phyloP scores from a whole-genome alignment of 2,113 vertebrate species.

The Oncorhynchus gorbuscha region DNA sequence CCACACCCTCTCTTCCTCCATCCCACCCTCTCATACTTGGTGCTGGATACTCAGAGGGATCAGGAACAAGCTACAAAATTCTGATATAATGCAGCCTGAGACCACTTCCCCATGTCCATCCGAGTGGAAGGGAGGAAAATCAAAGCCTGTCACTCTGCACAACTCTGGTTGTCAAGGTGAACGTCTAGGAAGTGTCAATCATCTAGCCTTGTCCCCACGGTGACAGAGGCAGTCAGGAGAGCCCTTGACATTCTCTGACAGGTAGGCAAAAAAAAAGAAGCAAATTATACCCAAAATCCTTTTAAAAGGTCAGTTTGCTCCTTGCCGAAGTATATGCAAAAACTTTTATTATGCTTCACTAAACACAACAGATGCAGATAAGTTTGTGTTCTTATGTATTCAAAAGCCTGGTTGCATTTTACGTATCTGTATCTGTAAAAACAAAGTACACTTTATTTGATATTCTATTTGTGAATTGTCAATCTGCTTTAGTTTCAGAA shows the following conservation, averaged over 20 bases:
- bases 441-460: too few species aligned
- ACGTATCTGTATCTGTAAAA: neutral
- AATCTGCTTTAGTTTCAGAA: too few species aligned
- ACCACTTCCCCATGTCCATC: conserved; percentile 50
- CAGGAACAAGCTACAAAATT: conserved; percentile 24
- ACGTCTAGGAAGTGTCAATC: conserved; percentile 61
- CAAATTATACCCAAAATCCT: neutral
- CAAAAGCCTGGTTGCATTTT: neutral
- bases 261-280: conserved; percentile 22
- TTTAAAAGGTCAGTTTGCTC: neutral
- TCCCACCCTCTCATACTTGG: neutral
- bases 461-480: too few species aligned
- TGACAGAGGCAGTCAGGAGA: conserved; percentile 69
- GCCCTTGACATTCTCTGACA: conserved; percentile 67
- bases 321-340: conserved; percentile 80
- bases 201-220: conserved; percentile 60
- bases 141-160: conserved; percentile 55
- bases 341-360: neutral
- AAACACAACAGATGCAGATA: neutral
- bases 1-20: neutral
- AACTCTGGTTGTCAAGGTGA: conserved; percentile 47
- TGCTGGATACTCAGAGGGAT: conserved; percentile 14
- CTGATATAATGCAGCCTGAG: conserved; percentile 35
- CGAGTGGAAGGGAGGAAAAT: conserved; percentile 71
- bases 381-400: neutral